These are phyloP conservation scores for Apis cerana DNA, from an alignment of 1,140 invertebrate genomes.

Conservation along the genomic window DNA sequence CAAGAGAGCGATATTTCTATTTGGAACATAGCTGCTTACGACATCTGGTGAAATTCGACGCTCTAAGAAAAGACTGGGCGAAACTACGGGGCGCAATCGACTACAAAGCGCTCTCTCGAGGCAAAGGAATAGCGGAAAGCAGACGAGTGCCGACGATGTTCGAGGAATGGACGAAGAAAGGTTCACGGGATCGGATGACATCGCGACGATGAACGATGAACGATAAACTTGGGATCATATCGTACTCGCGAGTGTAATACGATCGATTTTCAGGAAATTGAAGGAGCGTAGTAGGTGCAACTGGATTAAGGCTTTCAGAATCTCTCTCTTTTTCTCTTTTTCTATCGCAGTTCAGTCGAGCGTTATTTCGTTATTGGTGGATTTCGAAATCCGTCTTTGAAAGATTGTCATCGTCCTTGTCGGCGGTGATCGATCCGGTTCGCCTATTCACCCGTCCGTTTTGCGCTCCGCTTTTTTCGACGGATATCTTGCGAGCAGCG, in stretches of 20 bases:
- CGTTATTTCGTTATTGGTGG: background rate
- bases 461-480: background rate
- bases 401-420: background rate
- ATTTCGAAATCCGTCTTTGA: background rate
- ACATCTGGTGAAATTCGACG: too few relatives aligned
- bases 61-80: too few relatives aligned
- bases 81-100: too few relatives aligned
- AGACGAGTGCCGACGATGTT: too few relatives aligned
- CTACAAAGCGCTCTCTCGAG: too few relatives aligned
- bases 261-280: slow-evolving; percentile 29
- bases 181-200: too few relatives aligned
- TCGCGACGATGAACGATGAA: background rate
- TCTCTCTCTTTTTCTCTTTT: background rate
- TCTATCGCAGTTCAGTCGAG: background rate
- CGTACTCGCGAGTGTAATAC: background rate
- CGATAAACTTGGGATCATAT: background rate
- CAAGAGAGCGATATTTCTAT: too few relatives aligned
- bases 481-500: background rate
- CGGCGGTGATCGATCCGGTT: background rate
- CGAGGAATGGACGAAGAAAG: too few relatives aligned
- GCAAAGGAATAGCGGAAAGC: too few relatives aligned
- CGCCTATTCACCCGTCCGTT: background rate
- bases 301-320: slow-evolving; percentile 31
- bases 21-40: too few relatives aligned
- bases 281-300: slow-evolving; percentile 3